These are phyloP conservation scores for Sebastes goodei DNA, from an alignment of 2,797 vertebrate genomes.

Conservation along the genomic window DNA sequence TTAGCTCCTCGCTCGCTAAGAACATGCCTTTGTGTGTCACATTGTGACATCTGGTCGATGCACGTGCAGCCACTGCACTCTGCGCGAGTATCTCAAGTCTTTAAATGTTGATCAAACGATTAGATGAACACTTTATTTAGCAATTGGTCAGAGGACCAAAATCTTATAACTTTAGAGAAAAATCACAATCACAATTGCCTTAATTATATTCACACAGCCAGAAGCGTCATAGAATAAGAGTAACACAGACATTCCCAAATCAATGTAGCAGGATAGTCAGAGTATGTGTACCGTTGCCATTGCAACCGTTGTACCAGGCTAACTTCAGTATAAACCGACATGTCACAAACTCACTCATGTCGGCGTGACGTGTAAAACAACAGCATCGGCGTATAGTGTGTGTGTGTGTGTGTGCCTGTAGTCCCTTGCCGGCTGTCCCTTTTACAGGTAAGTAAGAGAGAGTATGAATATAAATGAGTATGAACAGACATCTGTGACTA, in stretches of 20 bases:
- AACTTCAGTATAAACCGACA: no score
- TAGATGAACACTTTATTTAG: not conserved
- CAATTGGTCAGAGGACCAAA: not conserved
- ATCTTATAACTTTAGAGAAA: not conserved
- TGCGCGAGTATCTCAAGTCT: not conserved
- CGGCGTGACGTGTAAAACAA: no score
- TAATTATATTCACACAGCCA: not conserved
- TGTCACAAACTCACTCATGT: no score
- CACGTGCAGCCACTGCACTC: not conserved
- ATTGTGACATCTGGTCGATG: not conserved
- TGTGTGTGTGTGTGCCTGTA: no score
- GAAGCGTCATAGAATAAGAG: no score
- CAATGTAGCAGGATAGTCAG: no score
- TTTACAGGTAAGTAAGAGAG: no score
- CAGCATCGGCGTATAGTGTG: rapidly evolving
- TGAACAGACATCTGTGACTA: no score
- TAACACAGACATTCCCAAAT: no score
- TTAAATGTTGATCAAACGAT: not conserved
- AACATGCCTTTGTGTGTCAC: not conserved
- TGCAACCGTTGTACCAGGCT: rapidly evolving
- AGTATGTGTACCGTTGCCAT: no score
- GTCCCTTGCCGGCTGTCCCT: no score
- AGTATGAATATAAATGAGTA: no score
- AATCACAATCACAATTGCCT: not conserved
- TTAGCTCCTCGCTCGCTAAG: not conserved